These are phyloP conservation scores for Zhengitettix transpicula DNA, from an alignment of 2,888 invertebrate species.

Conservation along the genomic window DNA sequence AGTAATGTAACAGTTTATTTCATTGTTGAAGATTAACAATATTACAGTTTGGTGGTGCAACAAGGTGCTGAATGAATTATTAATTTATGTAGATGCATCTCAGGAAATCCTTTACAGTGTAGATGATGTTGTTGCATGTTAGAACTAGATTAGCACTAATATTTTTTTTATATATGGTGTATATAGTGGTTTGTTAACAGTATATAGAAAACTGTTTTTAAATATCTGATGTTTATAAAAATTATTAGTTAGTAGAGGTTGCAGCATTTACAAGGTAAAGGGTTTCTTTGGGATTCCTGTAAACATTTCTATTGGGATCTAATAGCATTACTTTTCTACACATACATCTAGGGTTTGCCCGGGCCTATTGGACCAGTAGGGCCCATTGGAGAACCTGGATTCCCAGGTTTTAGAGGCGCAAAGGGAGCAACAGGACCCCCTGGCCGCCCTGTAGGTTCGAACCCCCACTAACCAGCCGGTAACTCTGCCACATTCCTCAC, in stretches of 20 bases:
- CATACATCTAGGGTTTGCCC: constrained; percentile 24
- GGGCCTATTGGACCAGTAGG: constrained; percentile 30
- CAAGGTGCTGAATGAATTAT: neutral
- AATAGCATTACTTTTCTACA: too few relatives aligned
- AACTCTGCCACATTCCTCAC: constrained; percentile 1
- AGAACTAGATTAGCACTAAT: too few relatives aligned
- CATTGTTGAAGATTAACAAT: neutral
- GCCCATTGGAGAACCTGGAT: constrained; percentile 24
- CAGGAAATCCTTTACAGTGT: neutral
- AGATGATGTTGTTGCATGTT: neutral
- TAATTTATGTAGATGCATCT: neutral
- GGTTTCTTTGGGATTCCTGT: neutral
- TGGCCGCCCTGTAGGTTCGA: constrained; percentile 21
- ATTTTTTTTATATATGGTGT: too few relatives aligned
- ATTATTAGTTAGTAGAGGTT: neutral
- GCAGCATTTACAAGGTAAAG: neutral
- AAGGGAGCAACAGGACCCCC: constrained; percentile 27
- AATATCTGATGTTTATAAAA: too few relatives aligned
- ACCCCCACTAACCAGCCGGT: constrained; percentile 5
- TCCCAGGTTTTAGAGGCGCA: constrained; percentile 26
- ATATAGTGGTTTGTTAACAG: too few relatives aligned
- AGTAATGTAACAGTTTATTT: neutral
- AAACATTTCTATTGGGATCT: too few relatives aligned
- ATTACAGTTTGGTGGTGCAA: neutral
- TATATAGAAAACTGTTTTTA: too few relatives aligned